A percentile compares a stretch with the other conserved stretches of the same genome.
phyloP scores from a whole-genome alignment of 2,888 invertebrate genomes.

The Harmothoe impar region DNA sequence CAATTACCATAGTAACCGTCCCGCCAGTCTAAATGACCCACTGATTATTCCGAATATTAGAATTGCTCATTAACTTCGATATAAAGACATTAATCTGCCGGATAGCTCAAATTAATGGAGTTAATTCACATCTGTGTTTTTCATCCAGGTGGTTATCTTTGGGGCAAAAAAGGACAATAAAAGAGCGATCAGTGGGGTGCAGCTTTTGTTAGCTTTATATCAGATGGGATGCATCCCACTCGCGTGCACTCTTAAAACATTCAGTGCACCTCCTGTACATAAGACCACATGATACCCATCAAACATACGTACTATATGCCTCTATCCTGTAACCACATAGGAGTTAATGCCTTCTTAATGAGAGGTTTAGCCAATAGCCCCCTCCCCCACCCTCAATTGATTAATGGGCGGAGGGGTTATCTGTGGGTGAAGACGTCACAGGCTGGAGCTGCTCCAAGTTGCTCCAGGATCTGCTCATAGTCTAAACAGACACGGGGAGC shows the following conservation, averaged over 20 bases:
- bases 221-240: no score
- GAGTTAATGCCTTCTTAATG: background rate
- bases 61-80: background rate
- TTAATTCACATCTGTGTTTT: background rate
- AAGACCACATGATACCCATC: no score
- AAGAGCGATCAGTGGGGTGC: background rate
- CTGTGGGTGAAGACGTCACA: background rate
- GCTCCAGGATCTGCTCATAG: background rate
- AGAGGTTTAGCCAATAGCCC: background rate
- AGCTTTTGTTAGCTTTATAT: no score
- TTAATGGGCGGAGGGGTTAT: background rate
- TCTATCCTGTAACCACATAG: background rate
- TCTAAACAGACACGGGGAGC: background rate
- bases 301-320: no score
- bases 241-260: no score
- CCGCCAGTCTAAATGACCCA: background rate
- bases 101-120: background rate
- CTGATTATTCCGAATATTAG: background rate
- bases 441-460: background rate
- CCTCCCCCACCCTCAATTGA: no score
- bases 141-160: background rate
- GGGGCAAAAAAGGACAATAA: background rate
- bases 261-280: no score
- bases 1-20: background rate
- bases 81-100: background rate